Evolutionary conservation across 2,888 invertebrate species (phyloP).

Genomic region (Ophioninae sp.): DNA sequence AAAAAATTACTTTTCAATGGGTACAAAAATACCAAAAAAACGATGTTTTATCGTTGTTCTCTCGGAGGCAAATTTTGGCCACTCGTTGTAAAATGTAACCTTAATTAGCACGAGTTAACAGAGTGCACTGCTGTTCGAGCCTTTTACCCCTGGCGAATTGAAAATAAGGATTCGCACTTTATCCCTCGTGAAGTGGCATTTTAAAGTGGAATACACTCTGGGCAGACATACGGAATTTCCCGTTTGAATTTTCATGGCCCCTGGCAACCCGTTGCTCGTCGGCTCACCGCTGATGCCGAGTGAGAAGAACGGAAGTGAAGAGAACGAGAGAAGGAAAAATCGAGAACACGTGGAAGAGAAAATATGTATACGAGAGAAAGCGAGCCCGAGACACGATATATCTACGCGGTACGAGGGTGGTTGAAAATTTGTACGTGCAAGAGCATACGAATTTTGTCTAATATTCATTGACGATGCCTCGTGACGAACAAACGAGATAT

Average conservation of each 20-base stretch:
- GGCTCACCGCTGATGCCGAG: conserved; percentile 8
- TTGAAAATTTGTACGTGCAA: conserved; percentile 53
- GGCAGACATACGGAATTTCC: conserved; percentile 27
- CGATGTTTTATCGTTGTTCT: not conserved
- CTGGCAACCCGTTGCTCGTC: not conserved
- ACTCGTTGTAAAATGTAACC: not conserved
- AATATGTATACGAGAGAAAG: not conserved
- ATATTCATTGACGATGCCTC: conserved; percentile 54
- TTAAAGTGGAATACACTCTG: conserved; percentile 56
- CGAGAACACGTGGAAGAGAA: conserved; percentile 15
- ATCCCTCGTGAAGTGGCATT: conserved; percentile 52
- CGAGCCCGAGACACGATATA: not conserved
- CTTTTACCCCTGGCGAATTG: not conserved
- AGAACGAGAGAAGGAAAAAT: conserved; percentile 15
- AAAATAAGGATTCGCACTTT: conserved; percentile 19
- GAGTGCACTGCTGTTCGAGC: not conserved
- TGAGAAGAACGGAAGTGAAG: conserved; percentile 12
- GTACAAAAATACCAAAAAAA: not conserved
- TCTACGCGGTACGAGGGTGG: conserved; percentile 11
- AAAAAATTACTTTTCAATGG: no score
- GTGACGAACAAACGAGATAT: conserved; percentile 29
- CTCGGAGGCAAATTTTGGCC: not conserved
- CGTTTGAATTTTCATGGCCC: conserved; percentile 65
- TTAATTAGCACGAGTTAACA: not conserved
- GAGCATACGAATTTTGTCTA: conserved; percentile 54